Evolutionary conservation across 2,888 invertebrate genomes (phyloP).

Genomic region (Tipula vernalis): DNA sequence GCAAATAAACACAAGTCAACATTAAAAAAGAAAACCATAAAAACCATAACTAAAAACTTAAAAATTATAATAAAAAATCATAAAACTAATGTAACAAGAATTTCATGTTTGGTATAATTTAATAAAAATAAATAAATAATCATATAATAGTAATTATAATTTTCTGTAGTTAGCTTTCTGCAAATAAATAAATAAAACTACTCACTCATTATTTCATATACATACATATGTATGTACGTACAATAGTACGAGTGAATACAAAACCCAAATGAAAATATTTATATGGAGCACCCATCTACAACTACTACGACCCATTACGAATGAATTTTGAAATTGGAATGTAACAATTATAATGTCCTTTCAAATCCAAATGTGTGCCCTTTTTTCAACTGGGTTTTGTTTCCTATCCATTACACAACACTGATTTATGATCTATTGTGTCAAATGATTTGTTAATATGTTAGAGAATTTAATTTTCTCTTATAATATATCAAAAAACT

Average conservation of each 20-base stretch:
- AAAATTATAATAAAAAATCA: neutral
- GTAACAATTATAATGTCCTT: neutral
- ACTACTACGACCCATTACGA: neutral
- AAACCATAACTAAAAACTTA: slow-evolving; percentile 4
- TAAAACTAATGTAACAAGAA: neutral
- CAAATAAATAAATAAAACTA: neutral
- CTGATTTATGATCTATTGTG: slow-evolving; percentile 10
- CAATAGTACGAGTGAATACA: neutral
- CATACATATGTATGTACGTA: neutral
- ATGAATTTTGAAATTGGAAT: neutral
- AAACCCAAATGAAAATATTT: neutral
- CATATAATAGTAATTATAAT: neutral
- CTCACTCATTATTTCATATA: neutral
- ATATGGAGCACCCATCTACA: neutral
- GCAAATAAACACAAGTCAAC: neutral
- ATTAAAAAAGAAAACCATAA: neutral
- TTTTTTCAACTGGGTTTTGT: neutral
- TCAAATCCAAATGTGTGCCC: slow-evolving; percentile 4
- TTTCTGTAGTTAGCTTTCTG: neutral
- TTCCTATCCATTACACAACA: neutral
- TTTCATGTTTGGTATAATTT: neutral
- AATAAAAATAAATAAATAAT: neutral
- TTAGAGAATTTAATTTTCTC: slow-evolving; percentile 10
- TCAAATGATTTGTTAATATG: slow-evolving; percentile 10
- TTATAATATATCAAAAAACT: slow-evolving; percentile 6